Evolutionary conservation across 2,113 vertebrate genomes (phyloP).

Genomic region (Maccullochella peelii): DNA sequence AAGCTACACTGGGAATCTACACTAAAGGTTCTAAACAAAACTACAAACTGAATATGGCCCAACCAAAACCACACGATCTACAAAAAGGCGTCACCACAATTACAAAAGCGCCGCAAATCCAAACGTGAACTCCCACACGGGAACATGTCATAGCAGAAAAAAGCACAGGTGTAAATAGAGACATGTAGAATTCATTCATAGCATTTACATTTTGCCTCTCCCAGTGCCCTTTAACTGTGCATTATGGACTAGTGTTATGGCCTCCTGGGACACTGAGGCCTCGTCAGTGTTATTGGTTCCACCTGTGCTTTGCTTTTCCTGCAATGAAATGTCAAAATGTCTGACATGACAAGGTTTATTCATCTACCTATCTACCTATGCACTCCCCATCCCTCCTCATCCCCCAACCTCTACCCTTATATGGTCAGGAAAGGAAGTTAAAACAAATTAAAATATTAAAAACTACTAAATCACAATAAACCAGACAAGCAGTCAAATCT

Average conservation of each 20-base stretch:
- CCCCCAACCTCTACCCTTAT: not conserved
- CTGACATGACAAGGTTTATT: not conserved
- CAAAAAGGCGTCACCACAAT: not conserved
- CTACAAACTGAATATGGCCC: not conserved
- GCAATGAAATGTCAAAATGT: not conserved
- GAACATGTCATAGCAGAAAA: not conserved
- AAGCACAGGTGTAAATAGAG: not conserved
- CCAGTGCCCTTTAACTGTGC: not conserved
- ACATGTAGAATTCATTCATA: not conserved
- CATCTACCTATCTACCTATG: not conserved
- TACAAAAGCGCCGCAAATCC: not conserved
- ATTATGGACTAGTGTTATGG: not conserved
- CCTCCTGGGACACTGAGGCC: not conserved
- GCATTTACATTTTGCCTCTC: no score
- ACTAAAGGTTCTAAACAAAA: not conserved
- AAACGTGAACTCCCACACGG: not conserved
- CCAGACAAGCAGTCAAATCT: not conserved
- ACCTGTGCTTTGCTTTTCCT: not conserved
- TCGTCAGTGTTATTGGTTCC: not conserved
- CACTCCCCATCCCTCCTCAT: not conserved
- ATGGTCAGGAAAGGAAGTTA: not conserved
- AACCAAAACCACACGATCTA: not conserved
- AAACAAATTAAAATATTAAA: not conserved
- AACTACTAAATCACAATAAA: not conserved
- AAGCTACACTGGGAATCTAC: not conserved